Percentiles rank a stretch among this genome's conserved stretches.
Evolutionary conservation across 2,113 vertebrate genomes (phyloP).

Genomic region (Mormyrus lacerda): DNA sequence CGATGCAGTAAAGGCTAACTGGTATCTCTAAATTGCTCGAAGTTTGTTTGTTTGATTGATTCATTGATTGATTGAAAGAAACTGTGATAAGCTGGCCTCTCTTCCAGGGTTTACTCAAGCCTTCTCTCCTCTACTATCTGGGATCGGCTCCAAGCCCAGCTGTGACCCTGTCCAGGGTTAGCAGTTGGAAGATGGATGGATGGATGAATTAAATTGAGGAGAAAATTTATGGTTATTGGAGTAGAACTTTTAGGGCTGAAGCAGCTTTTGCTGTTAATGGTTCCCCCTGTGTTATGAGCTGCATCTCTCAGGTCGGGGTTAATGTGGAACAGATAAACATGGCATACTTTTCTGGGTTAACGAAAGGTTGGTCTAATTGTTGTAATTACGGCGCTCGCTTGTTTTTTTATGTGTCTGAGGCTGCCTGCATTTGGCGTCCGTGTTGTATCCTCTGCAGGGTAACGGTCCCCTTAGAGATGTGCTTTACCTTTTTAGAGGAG

Average conservation of each 20-base stretch:
- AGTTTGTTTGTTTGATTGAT: neutral
- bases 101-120: neutral
- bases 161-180: neutral
- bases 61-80: neutral
- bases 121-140: neutral
- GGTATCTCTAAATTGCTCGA: neutral
- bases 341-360: neutral
- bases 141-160: neutral
- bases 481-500: neutral
- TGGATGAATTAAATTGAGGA: neutral
- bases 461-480: neutral
- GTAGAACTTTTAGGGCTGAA: neutral
- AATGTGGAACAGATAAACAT: neutral
- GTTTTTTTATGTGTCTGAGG: neutral
- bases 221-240: neutral
- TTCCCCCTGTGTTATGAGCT: neutral
- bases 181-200: neutral
- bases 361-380: constrained; percentile 3
- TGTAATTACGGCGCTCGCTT: neutral
- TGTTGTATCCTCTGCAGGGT: neutral
- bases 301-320: neutral
- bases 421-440: neutral
- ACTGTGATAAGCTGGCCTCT: neutral
- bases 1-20: neutral
- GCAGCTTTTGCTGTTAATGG: neutral